phyloP scores from a whole-genome alignment of 2,113 vertebrate genomes.

The Nicator chloris region DNA sequence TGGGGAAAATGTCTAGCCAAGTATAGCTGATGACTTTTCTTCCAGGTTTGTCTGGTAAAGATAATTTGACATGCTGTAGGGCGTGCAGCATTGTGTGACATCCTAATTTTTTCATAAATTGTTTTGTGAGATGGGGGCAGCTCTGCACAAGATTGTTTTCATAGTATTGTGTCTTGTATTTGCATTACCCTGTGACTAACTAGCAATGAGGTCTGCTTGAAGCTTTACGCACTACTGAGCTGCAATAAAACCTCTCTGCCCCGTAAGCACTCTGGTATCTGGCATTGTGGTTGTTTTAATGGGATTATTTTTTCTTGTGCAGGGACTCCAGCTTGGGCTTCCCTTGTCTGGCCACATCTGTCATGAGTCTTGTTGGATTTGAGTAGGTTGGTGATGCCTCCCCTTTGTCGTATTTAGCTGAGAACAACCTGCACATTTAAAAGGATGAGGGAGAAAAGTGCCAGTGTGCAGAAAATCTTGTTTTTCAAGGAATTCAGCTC shows the following conservation, averaged over 20 bases:
- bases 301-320: background rate
- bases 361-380: background rate
- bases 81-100: background rate
- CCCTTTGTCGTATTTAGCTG: background rate
- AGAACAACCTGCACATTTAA: background rate
- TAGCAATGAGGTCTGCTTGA: background rate
- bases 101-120: background rate
- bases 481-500: background rate
- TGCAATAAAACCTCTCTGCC: background rate
- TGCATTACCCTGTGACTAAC: constrained; percentile 9
- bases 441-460: background rate
- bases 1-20: background rate
- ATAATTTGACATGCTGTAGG: background rate
- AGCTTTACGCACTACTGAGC: background rate
- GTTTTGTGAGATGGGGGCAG: background rate
- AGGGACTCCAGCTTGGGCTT: background rate
- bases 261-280: background rate
- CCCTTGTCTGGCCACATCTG: rapidly evolving
- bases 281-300: background rate
- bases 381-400: background rate
- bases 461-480: background rate
- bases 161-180: background rate
- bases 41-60: background rate
- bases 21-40: background rate
- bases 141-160: background rate